A percentile compares a stretch with the other conserved stretches of the same genome.
These are phyloP conservation scores for Bombycilla garrulus DNA, from an alignment of 2,113 vertebrate genomes.

Conservation along the genomic window DNA sequence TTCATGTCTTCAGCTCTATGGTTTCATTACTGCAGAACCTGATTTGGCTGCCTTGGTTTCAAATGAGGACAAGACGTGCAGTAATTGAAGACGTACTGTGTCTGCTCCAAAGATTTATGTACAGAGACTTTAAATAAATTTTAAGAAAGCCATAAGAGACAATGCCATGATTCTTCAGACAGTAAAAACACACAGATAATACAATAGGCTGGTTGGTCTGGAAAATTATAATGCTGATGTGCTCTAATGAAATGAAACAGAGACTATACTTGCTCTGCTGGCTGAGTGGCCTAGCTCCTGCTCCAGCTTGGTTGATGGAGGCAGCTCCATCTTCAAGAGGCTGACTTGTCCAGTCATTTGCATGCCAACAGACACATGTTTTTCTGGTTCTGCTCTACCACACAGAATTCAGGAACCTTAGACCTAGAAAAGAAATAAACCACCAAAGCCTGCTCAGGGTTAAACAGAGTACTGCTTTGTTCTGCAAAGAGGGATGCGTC, in stretches of 20 bases:
- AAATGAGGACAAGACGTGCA: not conserved
- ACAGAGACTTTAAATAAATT: not conserved
- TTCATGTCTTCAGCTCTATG: not conserved
- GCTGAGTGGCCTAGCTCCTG: not conserved
- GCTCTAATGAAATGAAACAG: not conserved
- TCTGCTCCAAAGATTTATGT: not conserved
- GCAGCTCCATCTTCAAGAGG: not conserved
- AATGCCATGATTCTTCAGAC: not conserved
- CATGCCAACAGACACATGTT: rapidly evolving
- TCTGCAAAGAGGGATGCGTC: not conserved
- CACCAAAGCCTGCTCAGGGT: not conserved
- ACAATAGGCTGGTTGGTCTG: not conserved
- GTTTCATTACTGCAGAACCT: not conserved
- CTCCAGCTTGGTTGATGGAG: not conserved
- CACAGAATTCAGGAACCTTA: not conserved
- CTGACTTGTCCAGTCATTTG: not conserved
- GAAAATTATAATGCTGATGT: not conserved
- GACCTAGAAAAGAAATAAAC: not conserved
- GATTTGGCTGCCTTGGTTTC: not conserved
- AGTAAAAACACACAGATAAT: not conserved
- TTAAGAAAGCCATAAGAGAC: not conserved
- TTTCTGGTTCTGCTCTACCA: not conserved
- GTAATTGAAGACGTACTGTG: not conserved
- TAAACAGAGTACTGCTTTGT: not conserved
- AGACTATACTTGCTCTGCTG: not conserved